Conservation (phyloP, 2,888 invertebrate species). For the Byasa hedistus region DNA sequence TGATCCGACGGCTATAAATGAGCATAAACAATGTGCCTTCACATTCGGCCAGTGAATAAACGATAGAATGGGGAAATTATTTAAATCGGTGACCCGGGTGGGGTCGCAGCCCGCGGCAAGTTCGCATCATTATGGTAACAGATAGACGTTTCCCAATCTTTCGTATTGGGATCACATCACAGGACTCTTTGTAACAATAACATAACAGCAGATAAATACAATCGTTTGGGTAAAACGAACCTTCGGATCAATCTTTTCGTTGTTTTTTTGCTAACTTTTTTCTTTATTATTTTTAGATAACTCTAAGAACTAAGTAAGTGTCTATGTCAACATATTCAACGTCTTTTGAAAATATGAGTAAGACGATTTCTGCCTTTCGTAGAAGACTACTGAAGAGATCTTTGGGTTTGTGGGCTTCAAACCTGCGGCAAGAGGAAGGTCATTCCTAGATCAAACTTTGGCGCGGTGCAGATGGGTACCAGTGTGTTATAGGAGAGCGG, state of each 20-base stretch:
- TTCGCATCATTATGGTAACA: conserved; percentile 27
- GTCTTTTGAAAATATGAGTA: no score
- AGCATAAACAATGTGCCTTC: conserved; percentile 16
- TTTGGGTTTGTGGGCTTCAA: no score
- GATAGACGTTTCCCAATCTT: conserved; percentile 46
- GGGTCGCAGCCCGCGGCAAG: conserved; percentile 32
- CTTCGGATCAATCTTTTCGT: neutral
- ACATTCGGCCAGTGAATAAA: conserved; percentile 47
- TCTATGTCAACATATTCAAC: no score
- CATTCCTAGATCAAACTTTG: no score
- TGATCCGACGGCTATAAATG: conserved; percentile 13
- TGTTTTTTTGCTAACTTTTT: neutral
- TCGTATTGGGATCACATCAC: conserved; percentile 45
- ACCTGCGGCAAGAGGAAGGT: no score
- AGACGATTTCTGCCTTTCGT: no score
- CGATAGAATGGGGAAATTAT: conserved; percentile 67
- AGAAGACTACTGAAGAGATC: no score
- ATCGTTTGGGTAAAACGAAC: neutral
- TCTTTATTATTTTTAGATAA: no score
- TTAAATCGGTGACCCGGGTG: conserved; percentile 61
- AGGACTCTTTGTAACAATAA: conserved; percentile 8
- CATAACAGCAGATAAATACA: neutral
- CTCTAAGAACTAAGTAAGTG: no score
- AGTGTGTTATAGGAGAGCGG: no score
- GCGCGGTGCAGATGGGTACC: no score